Conservation (phyloP, 2,113 vertebrate species). For the Promerops cafer region DNA sequence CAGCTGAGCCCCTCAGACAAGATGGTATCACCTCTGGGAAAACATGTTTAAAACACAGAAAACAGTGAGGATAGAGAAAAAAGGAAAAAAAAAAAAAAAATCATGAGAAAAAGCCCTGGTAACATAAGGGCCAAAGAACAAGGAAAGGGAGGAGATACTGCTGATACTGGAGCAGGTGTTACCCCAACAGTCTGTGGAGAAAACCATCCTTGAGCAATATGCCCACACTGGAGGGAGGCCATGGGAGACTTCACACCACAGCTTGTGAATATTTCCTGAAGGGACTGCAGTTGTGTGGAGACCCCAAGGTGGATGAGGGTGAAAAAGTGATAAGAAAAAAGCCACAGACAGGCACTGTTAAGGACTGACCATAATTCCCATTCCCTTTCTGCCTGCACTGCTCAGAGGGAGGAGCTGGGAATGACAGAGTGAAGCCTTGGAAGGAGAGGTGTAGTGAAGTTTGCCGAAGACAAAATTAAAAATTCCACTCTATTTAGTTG, state of each 20-base stretch:
- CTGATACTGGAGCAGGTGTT: not conserved
- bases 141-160: not conserved
- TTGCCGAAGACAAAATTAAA: not conserved
- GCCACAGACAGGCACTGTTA: rapidly evolving
- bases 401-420: rapidly evolving
- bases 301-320: rapidly evolving
- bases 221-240: rapidly evolving
- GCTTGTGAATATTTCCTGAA: not conserved
- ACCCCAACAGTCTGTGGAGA: not conserved
- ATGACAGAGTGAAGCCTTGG: not conserved
- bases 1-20: not conserved
- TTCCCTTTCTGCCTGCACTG: not conserved
- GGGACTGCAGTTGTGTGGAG: not conserved
- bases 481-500: not conserved
- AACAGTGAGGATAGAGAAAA: not conserved
- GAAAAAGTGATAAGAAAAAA: not conserved
- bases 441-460: not conserved
- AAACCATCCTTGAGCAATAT: not conserved
- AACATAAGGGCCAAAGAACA: not conserved
- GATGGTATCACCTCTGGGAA: not conserved
- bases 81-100: not conserved
- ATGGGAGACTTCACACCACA: not conserved
- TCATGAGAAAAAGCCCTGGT: not conserved
- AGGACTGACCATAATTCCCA: not conserved
- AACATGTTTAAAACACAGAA: not conserved